Conservation (phyloP, 2,113 vertebrate species). For the Cyanoliseus patagonus region DNA sequence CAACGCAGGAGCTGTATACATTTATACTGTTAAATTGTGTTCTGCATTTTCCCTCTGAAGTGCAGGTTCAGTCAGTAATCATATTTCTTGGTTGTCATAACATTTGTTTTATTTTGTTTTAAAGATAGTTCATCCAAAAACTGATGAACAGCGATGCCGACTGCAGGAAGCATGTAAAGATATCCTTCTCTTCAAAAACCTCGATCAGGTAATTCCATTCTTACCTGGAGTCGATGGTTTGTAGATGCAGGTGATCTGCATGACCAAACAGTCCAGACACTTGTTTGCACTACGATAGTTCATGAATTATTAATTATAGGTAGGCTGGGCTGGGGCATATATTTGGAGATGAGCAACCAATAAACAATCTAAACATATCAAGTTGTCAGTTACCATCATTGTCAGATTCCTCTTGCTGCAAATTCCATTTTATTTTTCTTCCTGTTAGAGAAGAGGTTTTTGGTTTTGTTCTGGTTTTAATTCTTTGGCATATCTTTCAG, state of each 20-base stretch:
- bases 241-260: neutral
- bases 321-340: neutral
- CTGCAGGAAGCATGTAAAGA: slow-evolving; percentile 97
- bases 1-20: neutral
- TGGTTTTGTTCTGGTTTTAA: neutral
- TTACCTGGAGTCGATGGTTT: neutral
- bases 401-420: neutral
- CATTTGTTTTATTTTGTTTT: slow-evolving; percentile 53
- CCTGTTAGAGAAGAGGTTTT: neutral
- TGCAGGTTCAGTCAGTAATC: neutral
- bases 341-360: neutral
- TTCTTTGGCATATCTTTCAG: neutral
- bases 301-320: neutral
- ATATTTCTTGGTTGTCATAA: neutral
- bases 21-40: neutral
- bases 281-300: neutral
- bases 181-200: slow-evolving; percentile 96
- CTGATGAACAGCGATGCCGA: slow-evolving; percentile 93
- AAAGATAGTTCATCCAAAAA: slow-evolving; percentile 93
- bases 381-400: neutral
- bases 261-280: neutral
- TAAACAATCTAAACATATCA: neutral
- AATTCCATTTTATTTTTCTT: neutral
- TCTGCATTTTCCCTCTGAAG: neutral
- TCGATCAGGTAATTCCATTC: slow-evolving; percentile 87